Base-by-base conservation (phyloP, 1,140 invertebrate genomes). In the Holcopasites calliopsidis region DNA sequence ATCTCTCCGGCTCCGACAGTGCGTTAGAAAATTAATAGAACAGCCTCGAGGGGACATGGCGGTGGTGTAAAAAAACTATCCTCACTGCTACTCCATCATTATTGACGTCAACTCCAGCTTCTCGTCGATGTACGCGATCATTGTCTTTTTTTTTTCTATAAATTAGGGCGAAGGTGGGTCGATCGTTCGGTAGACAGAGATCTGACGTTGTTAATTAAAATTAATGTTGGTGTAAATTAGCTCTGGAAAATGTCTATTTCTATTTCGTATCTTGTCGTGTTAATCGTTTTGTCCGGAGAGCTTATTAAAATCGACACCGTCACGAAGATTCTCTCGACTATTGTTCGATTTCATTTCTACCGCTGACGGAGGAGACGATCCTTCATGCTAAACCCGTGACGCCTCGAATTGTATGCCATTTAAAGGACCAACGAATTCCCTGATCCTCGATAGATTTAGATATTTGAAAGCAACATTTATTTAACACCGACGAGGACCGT, bases 21-120 rank as follows among this genome's bases (percentile, higher is more conserved):
- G 70, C 70, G 83, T 82, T 82, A 73, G 69, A 77, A 84, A 84
- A 84, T 81, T 78, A 85, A 81, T 81, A 79, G 78, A 82, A 64
- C 76, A 58, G 33, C 58, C 33, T 44, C 31, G 69, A 21, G 8
- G 31, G 33, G 13, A 58, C 61, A 28, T 28, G 21, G 10, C 16
- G 13, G 1, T 16, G 18, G 35, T 18, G 42, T 33, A n/a, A 47
- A 31, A 44, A 42, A 13, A n/a, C 40, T 8, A 44, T 3, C 18
- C 23, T n/a, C 58, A 26, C 55, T 54, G 23, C 49, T 38, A 16
- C 64, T 38, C 16, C 16, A 11, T 18, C n/a, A 0, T n/a, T 1
- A 16, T 1, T 28, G 65, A 31, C 52, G 54, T 2, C 31, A 18
- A 61, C 38, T 55, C 18, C 33, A 33, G 18, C 13, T n/a, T 3